Base-by-base conservation (phyloP, 2,797 vertebrate genomes). In the Brotula barbata region DNA sequence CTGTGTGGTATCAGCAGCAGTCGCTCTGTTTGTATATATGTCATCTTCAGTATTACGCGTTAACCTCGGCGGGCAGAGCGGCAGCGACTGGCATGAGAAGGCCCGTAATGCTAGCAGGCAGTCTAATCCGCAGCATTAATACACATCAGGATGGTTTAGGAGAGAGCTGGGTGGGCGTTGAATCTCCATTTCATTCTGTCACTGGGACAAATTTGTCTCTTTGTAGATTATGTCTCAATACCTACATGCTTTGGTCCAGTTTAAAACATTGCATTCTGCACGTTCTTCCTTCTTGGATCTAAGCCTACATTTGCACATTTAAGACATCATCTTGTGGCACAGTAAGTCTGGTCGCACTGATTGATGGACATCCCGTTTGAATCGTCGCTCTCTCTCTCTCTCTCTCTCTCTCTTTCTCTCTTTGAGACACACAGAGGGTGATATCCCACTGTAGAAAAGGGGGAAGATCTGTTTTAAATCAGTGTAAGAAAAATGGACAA, bases 401-500 rank as follows among this genome's bases (percentile, higher is more conserved):
- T 4, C 25, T 4, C 25, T 4, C 25, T 4, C 4, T 4, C 25
- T 4, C 25, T 4, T 28, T 4, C 25, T 4, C 25, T 4, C 25
- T 4, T 8, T 4, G 4, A 28, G 4, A 28, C 25, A 28, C 25
- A 61, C 51, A 52, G 43, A 60, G 78, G 75, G 58, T 73, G 79
- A 84, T 80, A 81, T 76, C 81, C 86, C 66, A 75, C 68, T 68
- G 77, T 51, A 72, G 60, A 76, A 66, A 49, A 36, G 21, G 31
- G n/a, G 21, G 54, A 64, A 70, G 80, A 81, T 87, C 82, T 89
- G 89, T 84, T 87, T 85, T 74, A 77, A 84, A 86, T 88, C 76
- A 86, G 60, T 67, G 68, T n/a, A 73, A 78, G 58, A 80, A 81
- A 89, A 83, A 75, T 7, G 68, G 62, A 41, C 68, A 57, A 75